Percentiles rank a stretch among this genome's conserved stretches.
These are phyloP conservation scores for Tupaia tana DNA, from an alignment of 2,113 vertebrate species.

Conservation along the genomic window DNA sequence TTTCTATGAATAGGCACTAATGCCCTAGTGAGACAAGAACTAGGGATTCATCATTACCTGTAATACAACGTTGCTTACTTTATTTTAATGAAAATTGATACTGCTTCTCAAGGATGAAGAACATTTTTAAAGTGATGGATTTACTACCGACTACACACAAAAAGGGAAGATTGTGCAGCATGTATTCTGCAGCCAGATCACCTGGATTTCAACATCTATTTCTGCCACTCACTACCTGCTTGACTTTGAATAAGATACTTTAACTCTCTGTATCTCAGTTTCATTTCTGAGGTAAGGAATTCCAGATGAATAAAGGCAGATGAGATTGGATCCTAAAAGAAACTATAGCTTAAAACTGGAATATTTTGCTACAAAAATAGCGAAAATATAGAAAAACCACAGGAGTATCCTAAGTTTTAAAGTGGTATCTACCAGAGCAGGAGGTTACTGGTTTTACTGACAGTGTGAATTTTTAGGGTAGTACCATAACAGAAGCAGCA, in stretches of 20 bases:
- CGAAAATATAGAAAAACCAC: neutral
- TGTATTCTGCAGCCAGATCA: neutral
- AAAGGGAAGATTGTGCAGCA: neutral
- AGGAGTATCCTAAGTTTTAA: fast-evolving
- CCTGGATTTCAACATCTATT: neutral
- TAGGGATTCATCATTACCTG: neutral
- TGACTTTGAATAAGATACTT: neutral
- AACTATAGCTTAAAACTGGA: neutral
- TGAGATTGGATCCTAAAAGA: neutral
- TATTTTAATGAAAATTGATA: conserved; percentile 25
- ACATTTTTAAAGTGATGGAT: neutral
- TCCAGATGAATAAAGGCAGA: neutral
- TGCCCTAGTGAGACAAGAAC: neutral
- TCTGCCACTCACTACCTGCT: neutral
- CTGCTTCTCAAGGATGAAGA: neutral
- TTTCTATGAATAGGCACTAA: conserved; percentile 26
- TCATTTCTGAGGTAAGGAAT: neutral
- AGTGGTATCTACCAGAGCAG: neutral
- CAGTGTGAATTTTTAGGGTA: neutral
- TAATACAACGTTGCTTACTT: neutral
- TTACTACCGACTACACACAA: neutral
- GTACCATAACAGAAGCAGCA: neutral
- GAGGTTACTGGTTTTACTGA: too few relatives aligned
- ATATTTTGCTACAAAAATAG: neutral
- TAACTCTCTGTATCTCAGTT: neutral